A percentile compares a stretch with the other conserved stretches of the same genome.
Conservation (phyloP, 2,113 vertebrate species). For the Microtus richardsoni region DNA sequence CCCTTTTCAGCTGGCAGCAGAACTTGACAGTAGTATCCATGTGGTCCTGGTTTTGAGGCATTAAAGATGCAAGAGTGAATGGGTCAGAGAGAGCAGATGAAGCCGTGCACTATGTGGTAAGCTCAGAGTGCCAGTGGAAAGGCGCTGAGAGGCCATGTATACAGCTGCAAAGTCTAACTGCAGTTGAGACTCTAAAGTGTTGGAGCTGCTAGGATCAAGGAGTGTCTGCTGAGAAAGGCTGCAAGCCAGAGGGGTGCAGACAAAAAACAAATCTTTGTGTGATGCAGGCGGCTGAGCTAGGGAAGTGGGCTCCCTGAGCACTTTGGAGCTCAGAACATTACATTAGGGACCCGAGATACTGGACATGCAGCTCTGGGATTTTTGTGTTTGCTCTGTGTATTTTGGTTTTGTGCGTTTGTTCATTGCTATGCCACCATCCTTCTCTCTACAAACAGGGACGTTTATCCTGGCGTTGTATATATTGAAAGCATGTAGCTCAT, state of each 20-base stretch:
- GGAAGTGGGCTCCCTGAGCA: not conserved
- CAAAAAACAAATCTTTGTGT: not conserved
- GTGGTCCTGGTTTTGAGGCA: not conserved
- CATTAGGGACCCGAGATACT: not conserved
- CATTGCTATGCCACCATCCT: not conserved
- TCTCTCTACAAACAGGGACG: not conserved
- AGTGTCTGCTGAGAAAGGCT: not conserved
- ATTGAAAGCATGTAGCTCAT: not conserved
- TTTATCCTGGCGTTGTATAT: not conserved
- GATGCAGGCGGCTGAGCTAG: not conserved
- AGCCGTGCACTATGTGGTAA: not conserved
- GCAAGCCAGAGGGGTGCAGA: not conserved
- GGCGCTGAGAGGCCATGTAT: too few species aligned
- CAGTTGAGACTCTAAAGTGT: not conserved
- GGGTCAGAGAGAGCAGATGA: not conserved
- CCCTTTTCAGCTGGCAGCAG: not conserved
- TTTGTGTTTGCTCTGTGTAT: not conserved
- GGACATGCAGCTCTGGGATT: not conserved
- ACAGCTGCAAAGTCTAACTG: not conserved
- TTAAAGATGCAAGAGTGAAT: not conserved
- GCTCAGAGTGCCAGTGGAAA: not conserved
- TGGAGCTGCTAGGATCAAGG: too few species aligned
- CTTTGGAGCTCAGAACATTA: not conserved
- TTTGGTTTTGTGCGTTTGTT: not conserved
- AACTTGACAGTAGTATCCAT: not conserved